phyloP scores from a whole-genome alignment of 2,797 vertebrate species.

The Jordanella pulchra region DNA sequence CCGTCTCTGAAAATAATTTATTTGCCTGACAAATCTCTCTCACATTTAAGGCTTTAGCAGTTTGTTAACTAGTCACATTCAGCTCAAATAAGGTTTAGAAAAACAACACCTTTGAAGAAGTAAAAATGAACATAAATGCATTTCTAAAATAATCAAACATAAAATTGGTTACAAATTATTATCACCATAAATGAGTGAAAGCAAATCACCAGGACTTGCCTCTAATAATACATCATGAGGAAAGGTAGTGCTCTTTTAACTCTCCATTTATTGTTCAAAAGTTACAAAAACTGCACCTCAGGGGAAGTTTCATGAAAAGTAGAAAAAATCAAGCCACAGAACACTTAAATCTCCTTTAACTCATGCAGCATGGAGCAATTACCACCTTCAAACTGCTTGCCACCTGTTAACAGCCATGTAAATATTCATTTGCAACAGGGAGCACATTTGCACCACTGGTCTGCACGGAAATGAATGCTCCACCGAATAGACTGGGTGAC shows the following conservation, averaged over 20 bases:
- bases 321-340: slow-evolving; percentile 41
- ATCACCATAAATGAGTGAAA: not conserved
- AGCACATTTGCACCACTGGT: slow-evolving; percentile 53
- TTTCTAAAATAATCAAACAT: not conserved
- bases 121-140: not conserved
- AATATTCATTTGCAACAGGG: slow-evolving; percentile 73
- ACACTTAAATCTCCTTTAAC: slow-evolving; percentile 48
- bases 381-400: slow-evolving; percentile 72
- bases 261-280: slow-evolving; percentile 15
- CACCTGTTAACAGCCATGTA: slow-evolving; percentile 82
- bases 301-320: slow-evolving; percentile 50
- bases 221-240: not conserved
- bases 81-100: not conserved
- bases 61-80: slow-evolving; percentile 5
- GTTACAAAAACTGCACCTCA: slow-evolving; percentile 30
- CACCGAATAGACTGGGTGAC: slow-evolving; percentile 69
- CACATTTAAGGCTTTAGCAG: slow-evolving; percentile 3
- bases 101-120: not conserved
- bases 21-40: slow-evolving; percentile 27
- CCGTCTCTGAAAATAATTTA: slow-evolving; percentile 35
- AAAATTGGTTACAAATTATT: not conserved
- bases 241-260: not conserved
- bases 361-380: slow-evolving; percentile 69
- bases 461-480: slow-evolving; percentile 62
- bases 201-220: not conserved